Percentiles rank a stretch among this genome's conserved stretches.
Evolutionary conservation across 2,797 vertebrate genomes (phyloP).

Genomic region (Pipistrellus pygmaeus): DNA sequence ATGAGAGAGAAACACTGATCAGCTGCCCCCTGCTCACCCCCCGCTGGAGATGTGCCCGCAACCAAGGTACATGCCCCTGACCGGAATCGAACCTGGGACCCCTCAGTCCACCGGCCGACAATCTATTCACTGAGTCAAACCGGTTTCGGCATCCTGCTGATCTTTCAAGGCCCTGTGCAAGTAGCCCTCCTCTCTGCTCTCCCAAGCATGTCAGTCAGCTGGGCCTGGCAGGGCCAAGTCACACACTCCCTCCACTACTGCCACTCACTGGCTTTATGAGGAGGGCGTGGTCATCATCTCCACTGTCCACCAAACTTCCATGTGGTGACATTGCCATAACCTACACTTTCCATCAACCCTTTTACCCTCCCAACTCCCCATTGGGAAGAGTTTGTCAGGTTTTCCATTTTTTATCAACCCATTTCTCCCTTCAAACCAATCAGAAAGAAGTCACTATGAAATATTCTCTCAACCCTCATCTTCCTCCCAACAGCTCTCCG

Average conservation of each 20-base stretch:
- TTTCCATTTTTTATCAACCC: background rate
- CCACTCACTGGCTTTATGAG: background rate
- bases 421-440: background rate
- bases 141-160: background rate
- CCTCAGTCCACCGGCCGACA: no score
- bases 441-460: background rate
- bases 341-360: background rate
- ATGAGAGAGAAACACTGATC: no score
- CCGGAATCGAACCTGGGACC: no score
- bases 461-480: background rate
- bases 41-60: no score
- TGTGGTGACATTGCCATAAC: background rate
- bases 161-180: background rate
- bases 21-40: no score
- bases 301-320: background rate
- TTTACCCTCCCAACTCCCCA: background rate
- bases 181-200: background rate
- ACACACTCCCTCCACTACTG: no score
- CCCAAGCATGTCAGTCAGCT: background rate
- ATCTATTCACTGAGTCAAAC: no score
- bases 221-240: background rate
- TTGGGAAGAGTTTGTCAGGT: no score
- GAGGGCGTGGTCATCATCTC: background rate
- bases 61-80: no score
- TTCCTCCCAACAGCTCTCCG: background rate